Evolutionary conservation across 1,140 invertebrate species (phyloP), one percentile per base, ranked within the genome.

Genomic region (Micrasema minimum): DNA sequence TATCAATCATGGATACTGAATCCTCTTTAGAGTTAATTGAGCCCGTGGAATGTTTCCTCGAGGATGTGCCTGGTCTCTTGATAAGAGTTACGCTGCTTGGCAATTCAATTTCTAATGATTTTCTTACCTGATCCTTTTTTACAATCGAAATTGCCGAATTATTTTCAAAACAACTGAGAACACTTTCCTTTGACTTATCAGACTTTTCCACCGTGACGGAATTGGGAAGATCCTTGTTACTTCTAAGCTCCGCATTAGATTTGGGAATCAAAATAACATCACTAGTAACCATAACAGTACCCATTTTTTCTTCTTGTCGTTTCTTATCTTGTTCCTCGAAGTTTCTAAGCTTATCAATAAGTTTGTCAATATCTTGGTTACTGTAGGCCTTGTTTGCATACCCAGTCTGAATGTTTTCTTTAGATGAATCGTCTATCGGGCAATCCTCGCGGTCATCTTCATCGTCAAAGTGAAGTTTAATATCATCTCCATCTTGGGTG

Each of bases 321-420:
- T 81, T 82, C 72, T 82, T 83, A 75, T 84, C 82, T 69, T 83
- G 79, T 75, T 84, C 83, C 69, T 85, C 83, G 76, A 85, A 84
- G 46, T 80, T 81, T 76, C 83, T 84, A 41, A 85, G 76, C 76
- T 81, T 83, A 57, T 83, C 81, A 78, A 85, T 85, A 18, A 85
- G 74, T 74, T 83, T 85, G 51, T 83, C 83, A 75, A 85, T 83
- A 62, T 80, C 71, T 43, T 66, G 73, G 12, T 65, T 12, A 12
- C 26, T 51, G 16, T 35, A 82, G 18, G 80, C 79, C 23, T 81
- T 78, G 5, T 78, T 71, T 12, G 70, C 77, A 66, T 77, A 79
- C 69, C 81, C 81, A 59, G 79, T 82, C 53, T 79, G 76, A 41
- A 83, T 79, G 62, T 83, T 82, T 69, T 77, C 76, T 71, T 79